phyloP scores from a whole-genome alignment of 1,140 invertebrate genomes.

The Drosophila lowei region DNA sequence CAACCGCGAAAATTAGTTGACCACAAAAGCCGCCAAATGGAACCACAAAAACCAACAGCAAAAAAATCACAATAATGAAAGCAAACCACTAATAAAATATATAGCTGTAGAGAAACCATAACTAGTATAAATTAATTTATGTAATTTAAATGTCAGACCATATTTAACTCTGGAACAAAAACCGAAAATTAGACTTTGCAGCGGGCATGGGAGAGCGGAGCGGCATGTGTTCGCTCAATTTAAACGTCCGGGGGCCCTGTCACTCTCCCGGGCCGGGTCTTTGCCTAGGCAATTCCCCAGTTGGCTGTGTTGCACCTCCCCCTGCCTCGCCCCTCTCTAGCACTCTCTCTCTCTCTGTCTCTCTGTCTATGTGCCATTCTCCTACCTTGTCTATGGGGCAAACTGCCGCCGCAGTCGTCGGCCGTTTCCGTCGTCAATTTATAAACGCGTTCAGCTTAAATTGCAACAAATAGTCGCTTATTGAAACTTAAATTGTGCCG shows the following conservation, averaged over 20 bases:
- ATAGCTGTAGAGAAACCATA: slow-evolving; percentile 45
- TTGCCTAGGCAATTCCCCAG: slow-evolving; percentile 40
- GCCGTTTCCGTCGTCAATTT: slow-evolving; percentile 75
- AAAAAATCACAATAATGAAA: slow-evolving; percentile 5
- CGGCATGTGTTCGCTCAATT: slow-evolving; percentile 48
- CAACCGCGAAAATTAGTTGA: slow-evolving; percentile 63
- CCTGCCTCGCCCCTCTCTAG: background rate
- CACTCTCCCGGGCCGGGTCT: slow-evolving; percentile 27
- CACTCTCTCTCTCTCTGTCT: background rate
- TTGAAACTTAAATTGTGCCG: slow-evolving; percentile 81
- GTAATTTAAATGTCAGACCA: slow-evolving; percentile 65
- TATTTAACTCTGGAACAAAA: slow-evolving; percentile 40
- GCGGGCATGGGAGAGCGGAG: slow-evolving; percentile 5
- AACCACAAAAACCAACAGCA: background rate
- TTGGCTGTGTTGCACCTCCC: slow-evolving; percentile 1
- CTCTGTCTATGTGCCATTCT: background rate
- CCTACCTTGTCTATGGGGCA: slow-evolving; percentile 27
- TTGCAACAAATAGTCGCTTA: slow-evolving; percentile 82
- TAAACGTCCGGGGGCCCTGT: slow-evolving; percentile 47
- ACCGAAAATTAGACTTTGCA: slow-evolving; percentile 44
- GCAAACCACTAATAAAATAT: slow-evolving; percentile 38
- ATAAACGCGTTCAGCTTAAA: slow-evolving; percentile 81
- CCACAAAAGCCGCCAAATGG: slow-evolving; percentile 50
- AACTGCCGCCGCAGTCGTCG: slow-evolving; percentile 39
- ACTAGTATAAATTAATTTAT: slow-evolving; percentile 74